These are phyloP conservation scores for Macquaria australasica DNA, from an alignment of 2,113 vertebrate species.

Conservation along the genomic window DNA sequence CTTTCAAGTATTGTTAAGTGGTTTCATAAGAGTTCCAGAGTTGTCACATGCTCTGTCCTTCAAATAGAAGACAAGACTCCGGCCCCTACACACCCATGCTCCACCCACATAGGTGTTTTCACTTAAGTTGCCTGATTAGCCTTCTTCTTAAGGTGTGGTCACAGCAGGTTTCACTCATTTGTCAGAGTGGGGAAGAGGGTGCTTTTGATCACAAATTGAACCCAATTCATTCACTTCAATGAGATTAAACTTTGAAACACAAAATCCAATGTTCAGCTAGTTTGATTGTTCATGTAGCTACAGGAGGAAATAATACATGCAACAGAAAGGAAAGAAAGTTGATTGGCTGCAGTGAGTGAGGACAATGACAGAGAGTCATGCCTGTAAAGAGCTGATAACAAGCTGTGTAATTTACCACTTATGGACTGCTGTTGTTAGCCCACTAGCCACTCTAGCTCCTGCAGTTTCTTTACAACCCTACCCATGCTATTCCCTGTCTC, in stretches of 20 bases:
- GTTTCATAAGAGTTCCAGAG: no score
- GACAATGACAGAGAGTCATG: not conserved
- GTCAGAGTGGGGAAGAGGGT: not conserved
- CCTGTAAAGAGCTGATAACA: not conserved
- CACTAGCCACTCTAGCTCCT: not conserved
- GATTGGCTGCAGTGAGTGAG: not conserved
- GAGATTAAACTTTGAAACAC: not conserved
- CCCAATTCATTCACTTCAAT: not conserved
- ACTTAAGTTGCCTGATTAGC: not conserved
- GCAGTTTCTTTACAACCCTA: not conserved
- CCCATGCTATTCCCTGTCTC: not conserved
- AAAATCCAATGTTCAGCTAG: not conserved
- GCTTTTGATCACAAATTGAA: not conserved
- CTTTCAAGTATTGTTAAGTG: no score
- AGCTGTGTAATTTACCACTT: no score
- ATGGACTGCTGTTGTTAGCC: not conserved
- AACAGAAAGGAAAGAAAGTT: not conserved
- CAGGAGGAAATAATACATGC: not conserved
- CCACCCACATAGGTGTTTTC: not conserved
- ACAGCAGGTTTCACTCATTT: not conserved
- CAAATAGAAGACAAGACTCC: not conserved
- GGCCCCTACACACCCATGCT: not conserved
- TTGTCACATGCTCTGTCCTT: not conserved
- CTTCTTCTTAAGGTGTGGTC: not conserved
- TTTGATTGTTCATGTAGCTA: not conserved